Evolutionary conservation across 2,888 invertebrate genomes (phyloP), one percentile per base, ranked within the genome.

Genomic region (Drosophila monieri): DNA sequence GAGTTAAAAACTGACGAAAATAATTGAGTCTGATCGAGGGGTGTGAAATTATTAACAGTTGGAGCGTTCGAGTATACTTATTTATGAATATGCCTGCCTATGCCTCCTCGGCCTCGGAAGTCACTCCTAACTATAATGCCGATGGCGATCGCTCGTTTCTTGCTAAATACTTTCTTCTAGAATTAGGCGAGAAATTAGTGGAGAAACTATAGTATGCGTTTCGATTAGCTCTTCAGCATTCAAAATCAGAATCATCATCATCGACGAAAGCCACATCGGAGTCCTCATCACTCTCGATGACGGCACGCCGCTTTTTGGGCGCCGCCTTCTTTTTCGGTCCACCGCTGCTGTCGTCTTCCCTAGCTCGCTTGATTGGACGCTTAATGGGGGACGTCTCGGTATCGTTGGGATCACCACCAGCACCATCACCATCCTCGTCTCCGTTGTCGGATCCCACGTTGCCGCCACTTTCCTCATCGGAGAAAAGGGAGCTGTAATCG

Each of bases 401-500:
- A 1, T 43, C 43, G 10, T 18, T 12, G 6, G 6, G 21, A 3
- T 76, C 78, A 6, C n/a, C 60, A 9, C 3, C n/a, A n/a, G n/a
- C n/a, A n/a, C n/a, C 39, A 6, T 75, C 62, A n/a, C n/a, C n/a
- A 0, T 62, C 80, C 3, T 46, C 43, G 35, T 65, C 74, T 3
- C 68, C 77, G 1, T 92, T 93, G 58, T 85, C 88, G 0, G 93
- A 92, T 21, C 92, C 83, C 44, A 92, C 92, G 81, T 94, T 94
- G 18, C 39, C 51, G 14, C 94, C 94, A n/a, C 80, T 88, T 49
- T 92, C 90, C 2, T 89, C 88, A 55, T 92, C 90, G 1, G 89
- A 88, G 46, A 89, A 75, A 8, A 91, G 73, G 1, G 92, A 85
- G 58, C 92, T 79, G 81, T 91, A 87, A 85, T 93, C 91, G 3